Evolutionary conservation across 1,140 invertebrate genomes (phyloP), one percentile per base, ranked within the genome.

Genomic region (Vollenhovia emeryi): DNA sequence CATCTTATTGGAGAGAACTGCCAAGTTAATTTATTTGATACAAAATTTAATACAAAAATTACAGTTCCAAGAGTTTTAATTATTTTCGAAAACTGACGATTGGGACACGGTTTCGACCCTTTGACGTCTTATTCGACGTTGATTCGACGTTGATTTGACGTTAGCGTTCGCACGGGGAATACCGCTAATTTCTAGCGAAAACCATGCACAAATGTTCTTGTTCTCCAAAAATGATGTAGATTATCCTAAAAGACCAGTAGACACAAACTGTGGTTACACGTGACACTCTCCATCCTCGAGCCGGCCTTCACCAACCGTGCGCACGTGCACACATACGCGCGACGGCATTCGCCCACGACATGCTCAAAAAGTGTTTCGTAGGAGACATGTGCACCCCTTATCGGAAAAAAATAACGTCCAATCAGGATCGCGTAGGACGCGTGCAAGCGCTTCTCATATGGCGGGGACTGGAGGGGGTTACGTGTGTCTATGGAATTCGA

Each of bases 381-480:
- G 78, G 90, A 91, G 86, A 88, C 92, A 91, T 91, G 90, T 92
- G 91, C 91, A 89, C 91, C 93, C 78, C 93, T 94, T 94, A 93
- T 93, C 92, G 93, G 90, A 84, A 92, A 94, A 93, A 93, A 94
- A 94, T 94, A 93, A 92, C 92, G 93, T 87, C 93, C 94, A 94
- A 94, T 94, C 94, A 93, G 93, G 91, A 90, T 73, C 92, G 60
- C 43, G 90, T 89, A 88, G 89, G 87, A 91, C 89, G 92, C 89
- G 91, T 93, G 91, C 90, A 91, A 86, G 62, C 90, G 84, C 33
- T 59, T 57, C 59, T 80, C 79, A 52, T 75, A 73, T 57, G 78
- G 69, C 52, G 82, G 33, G 68, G 74, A 36, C 66, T 75, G 68
- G 52, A 82, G 75, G 82, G 85, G 86, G 87, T 87, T 86, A 75